These are phyloP conservation scores for Lasioglossum morio DNA, from an alignment of 2,888 invertebrate species.

Conservation along the genomic window DNA sequence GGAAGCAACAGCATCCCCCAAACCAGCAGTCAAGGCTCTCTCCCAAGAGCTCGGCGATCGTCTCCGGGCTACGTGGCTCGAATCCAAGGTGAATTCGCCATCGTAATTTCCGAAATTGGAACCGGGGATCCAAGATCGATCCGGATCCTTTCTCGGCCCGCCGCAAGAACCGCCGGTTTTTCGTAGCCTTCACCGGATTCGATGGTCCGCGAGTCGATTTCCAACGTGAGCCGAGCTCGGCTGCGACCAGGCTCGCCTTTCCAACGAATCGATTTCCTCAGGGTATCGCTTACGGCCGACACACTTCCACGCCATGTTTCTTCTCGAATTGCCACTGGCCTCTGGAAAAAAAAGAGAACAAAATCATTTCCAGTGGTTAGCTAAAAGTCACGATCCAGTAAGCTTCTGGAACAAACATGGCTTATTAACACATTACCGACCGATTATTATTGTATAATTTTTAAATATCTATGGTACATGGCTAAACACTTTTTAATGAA, in stretches of 20 bases:
- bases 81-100: constrained; percentile 30
- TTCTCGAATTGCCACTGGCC: constrained; percentile 18
- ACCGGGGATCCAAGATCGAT: constrained; percentile 20
- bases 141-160: constrained; percentile 12
- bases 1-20: constrained; percentile 17
- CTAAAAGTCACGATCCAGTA: background rate
- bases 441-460: too few relatives aligned
- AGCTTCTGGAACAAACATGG: background rate
- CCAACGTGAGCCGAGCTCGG: constrained; percentile 26
- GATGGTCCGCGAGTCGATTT: constrained; percentile 22
- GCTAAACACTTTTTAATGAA: too few relatives aligned
- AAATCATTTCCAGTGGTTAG: background rate
- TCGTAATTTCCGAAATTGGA: constrained; percentile 35
- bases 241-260: constrained; percentile 41
- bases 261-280: constrained; percentile 47
- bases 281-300: constrained; percentile 50
- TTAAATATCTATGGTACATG: too few relatives aligned
- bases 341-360: background rate
- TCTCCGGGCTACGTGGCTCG: constrained; percentile 49
- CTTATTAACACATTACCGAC: too few relatives aligned
- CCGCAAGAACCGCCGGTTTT: background rate
- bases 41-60: constrained; percentile 9
- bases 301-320: constrained; percentile 48
- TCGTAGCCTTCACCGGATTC: constrained; percentile 32
- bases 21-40: constrained; percentile 23